Conservation (phyloP, 2,888 invertebrate genomes). For the Scaptomyza parva region DNA sequence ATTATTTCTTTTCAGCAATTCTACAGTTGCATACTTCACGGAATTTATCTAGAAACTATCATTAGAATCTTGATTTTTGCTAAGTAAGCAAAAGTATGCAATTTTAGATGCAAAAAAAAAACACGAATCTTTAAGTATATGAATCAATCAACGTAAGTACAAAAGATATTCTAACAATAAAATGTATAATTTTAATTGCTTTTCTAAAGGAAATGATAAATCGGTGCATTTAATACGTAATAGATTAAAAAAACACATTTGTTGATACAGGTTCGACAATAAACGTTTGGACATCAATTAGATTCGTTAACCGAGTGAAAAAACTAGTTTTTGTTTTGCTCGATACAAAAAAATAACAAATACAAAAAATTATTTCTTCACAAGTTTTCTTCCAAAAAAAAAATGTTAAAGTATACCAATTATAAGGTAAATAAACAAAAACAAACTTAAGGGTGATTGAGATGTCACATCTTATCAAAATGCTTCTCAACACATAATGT, state of each 20-base stretch:
- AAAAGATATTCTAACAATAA: neutral
- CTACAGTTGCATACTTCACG: constrained; percentile 6
- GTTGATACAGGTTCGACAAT: neutral
- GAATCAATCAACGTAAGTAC: neutral
- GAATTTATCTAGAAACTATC: neutral
- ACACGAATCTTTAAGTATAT: neutral
- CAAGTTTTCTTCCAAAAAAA: too few species aligned
- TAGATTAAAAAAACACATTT: neutral
- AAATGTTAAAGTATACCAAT: constrained; percentile 1
- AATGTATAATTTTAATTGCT: neutral
- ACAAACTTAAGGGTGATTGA: neutral
- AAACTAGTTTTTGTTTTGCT: constrained; percentile 5
- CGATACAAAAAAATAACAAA: neutral
- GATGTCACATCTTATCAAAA: neutral
- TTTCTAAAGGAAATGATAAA: neutral
- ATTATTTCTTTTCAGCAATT: neutral
- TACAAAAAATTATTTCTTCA: neutral
- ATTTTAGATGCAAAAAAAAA: neutral
- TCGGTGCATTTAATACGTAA: neutral
- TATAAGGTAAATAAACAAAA: neutral
- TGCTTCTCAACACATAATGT: neutral
- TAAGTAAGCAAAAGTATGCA: constrained; percentile 1
- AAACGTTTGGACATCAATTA: constrained; percentile 1
- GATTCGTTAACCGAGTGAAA: neutral
- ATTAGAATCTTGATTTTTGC: neutral